These are phyloP conservation scores for Saguinus midas DNA, from an alignment of 2,113 vertebrate species.

Conservation along the genomic window DNA sequence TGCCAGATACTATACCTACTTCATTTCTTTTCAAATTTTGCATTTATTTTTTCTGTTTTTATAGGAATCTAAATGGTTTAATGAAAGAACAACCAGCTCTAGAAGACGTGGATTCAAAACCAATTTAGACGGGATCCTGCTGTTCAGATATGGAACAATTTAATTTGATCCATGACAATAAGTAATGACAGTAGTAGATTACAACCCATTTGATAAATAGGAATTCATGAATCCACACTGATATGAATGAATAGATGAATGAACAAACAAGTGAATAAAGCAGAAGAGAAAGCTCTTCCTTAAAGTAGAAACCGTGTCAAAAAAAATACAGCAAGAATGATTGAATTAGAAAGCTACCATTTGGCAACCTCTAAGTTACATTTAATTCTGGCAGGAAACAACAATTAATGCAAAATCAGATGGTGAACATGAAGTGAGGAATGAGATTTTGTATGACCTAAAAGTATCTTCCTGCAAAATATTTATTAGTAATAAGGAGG, in stretches of 20 bases:
- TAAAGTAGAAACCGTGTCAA: not conserved
- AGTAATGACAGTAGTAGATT: not conserved
- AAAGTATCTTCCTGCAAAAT: not conserved
- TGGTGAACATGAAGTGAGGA: not conserved
- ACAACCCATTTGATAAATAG: not conserved
- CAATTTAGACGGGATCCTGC: not conserved
- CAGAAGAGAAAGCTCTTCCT: not conserved
- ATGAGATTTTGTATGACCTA: not conserved
- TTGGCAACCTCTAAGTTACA: not conserved
- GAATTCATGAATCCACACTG: not conserved
- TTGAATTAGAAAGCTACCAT: not conserved
- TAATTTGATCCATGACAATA: not conserved
- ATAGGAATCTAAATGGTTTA: not conserved
- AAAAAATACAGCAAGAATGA: constrained; percentile 2
- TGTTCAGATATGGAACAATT: not conserved
- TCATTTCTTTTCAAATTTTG: not conserved
- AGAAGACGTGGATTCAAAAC: constrained; percentile 1
- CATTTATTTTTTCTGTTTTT: not conserved
- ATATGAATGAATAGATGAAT: not conserved
- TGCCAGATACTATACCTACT: not conserved
- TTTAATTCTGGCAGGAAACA: not conserved
- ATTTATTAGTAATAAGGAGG: not conserved
- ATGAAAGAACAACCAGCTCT: not conserved
- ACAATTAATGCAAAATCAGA: not conserved
- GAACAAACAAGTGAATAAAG: not conserved